Conservation (phyloP, 2,113 vertebrate genomes). For the Choloepus hoffmanni region DNA sequence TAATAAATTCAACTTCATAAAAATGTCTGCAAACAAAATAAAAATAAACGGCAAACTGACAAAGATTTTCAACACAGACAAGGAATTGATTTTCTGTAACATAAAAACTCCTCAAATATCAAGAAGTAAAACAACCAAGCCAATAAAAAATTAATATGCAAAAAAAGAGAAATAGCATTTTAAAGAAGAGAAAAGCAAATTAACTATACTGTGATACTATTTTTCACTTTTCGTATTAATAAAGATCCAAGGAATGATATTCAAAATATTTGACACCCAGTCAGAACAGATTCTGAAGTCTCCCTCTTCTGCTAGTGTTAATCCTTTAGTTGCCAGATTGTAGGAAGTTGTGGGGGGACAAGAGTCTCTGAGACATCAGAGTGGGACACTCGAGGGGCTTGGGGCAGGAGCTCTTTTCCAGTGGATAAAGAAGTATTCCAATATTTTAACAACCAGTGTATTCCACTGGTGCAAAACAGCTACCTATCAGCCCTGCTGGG, state of each 20-base stretch:
- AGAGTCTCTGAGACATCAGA: neutral
- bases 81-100: neutral
- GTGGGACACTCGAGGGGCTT: neutral
- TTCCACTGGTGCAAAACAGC: neutral
- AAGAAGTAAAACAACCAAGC: neutral
- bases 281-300: neutral
- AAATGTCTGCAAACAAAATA: slow-evolving; percentile 22
- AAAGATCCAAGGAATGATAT: neutral
- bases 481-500: no score
- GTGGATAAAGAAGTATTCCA: neutral
- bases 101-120: neutral
- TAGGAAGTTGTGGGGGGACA: neutral
- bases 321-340: neutral
- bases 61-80: neutral
- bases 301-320: neutral
- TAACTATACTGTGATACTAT: neutral
- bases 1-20: neutral
- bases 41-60: neutral
- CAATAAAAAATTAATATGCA: neutral
- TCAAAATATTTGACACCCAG: neutral
- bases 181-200: neutral
- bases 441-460: neutral
- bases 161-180: neutral
- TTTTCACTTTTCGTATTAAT: neutral
- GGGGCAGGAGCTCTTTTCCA: neutral